Evolutionary conservation across 2,113 vertebrate genomes (phyloP), one percentile per base, ranked within the genome.

Genomic region (Eurypyga helias): DNA sequence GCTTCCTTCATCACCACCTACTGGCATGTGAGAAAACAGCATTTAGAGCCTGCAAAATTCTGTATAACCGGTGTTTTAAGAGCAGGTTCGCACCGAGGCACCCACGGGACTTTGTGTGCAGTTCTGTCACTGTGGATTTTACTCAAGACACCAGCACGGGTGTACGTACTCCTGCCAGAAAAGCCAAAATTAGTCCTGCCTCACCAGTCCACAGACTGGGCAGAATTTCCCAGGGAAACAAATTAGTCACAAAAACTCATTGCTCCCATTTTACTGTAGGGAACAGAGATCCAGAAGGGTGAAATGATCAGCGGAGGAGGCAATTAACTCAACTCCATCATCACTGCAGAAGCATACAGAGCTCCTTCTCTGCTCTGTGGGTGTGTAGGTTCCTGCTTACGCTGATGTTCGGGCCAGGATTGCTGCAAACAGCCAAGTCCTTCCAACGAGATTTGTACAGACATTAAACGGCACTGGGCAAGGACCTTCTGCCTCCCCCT

Each of bases 1-100:
- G 34, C 62, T 66, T 95, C 71, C 88, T 96, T 38, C 89, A 89
- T 10, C 91, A 62, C 93, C 95, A 96, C 83, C 96, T 96, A 96
- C 80, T 7, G 96, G 95, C 67, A 3, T 0, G 9, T 1, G 10
- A 17, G 72, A 11, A 87, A 95, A 96, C 33, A 87, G 72, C 96
- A 66, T 0, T 12, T n/a, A 52, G 7, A 58, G 55, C 33, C 38
- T 1, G 2, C 13, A 3, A 24, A 18, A 21, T 48, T 13, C 75
- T 10, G 25, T 6, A 0, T 6, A 3, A 3, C 5, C 0, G 2
- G 2, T 6, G 23, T 4, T 29, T 3, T 0, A 18, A 33, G 57
- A 82, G 29, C 46, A 77, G 45, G 2, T 38, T 87, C 21, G 17
- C 13, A 1, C 0, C 13, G 29, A 45, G 34, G n/a, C 11, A 54